Conservation (phyloP, 2,888 invertebrate genomes). For the Clivina fossor region DNA sequence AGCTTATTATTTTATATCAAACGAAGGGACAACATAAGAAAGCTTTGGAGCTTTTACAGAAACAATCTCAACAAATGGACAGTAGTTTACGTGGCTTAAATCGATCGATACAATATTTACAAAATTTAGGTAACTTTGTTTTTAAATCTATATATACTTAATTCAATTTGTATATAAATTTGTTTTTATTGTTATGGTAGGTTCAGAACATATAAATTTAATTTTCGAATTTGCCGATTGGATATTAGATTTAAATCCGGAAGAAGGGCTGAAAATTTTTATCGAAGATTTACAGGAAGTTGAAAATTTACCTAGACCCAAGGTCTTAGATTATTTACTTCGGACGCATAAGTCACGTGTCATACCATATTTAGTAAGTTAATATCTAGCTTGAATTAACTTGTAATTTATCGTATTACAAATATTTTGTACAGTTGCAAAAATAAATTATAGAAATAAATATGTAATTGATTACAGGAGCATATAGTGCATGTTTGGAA, state of each 20-base stretch:
- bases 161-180: conserved; percentile 33
- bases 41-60: conserved; percentile 83
- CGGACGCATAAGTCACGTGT: conserved; percentile 78
- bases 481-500: conserved; percentile 90
- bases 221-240: conserved; percentile 94
- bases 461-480: conserved; percentile 57
- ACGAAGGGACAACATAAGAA: conserved; percentile 90
- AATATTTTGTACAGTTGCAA: too few species aligned
- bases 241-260: conserved; percentile 83
- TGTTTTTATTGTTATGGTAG: too few species aligned
- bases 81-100: conserved; percentile 79
- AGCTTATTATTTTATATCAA: conserved; percentile 93
- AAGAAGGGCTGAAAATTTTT: conserved; percentile 87
- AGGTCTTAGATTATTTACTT: conserved; percentile 86
- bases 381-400: too few species aligned
- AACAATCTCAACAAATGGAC: conserved; percentile 73
- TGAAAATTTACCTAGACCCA: conserved; percentile 83
- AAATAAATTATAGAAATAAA: too few species aligned
- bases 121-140: conserved; percentile 72
- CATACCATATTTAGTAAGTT: conserved; percentile 77
- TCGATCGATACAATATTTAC: conserved; percentile 86
- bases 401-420: too few species aligned
- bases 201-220: conserved; percentile 76
- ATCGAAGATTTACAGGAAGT: conserved; percentile 87
- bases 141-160: too few species aligned